Conservation (phyloP, 2,113 vertebrate genomes). For the Meriones unguiculatus region DNA sequence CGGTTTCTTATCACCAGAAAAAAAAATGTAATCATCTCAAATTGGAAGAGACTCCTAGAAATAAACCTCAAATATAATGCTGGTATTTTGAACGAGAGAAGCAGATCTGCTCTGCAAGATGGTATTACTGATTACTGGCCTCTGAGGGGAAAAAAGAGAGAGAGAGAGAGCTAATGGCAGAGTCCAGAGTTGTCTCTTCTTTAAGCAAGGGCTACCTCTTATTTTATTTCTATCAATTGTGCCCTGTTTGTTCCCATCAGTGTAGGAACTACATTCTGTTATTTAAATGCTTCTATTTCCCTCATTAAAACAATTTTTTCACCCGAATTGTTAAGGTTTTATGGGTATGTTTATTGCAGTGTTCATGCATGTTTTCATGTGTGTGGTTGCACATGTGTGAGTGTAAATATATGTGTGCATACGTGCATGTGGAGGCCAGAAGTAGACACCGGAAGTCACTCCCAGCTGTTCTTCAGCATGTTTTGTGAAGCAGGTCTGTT, state of each 20-base stretch:
- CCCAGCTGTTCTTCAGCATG: background rate
- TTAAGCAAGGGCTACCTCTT: background rate
- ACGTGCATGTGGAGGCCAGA: background rate
- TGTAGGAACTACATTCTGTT: background rate
- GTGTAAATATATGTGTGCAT: background rate
- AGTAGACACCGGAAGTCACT: no score
- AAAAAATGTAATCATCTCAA: conserved; percentile 44
- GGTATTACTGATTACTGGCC: background rate
- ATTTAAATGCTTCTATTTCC: background rate
- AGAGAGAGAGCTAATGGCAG: background rate
- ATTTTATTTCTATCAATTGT: background rate
- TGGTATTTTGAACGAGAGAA: conserved; percentile 36
- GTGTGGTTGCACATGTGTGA: background rate
- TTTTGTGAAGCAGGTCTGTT: background rate
- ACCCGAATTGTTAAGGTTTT: background rate
- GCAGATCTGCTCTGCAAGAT: background rate
- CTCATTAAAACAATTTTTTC: background rate
- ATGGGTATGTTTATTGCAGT: background rate
- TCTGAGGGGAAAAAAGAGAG: background rate
- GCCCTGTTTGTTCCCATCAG: background rate
- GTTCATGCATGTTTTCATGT: background rate
- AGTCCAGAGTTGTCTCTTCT: background rate
- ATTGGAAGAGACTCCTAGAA: conserved; percentile 42
- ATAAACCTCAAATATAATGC: conserved; percentile 47
- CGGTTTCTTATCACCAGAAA: conserved; percentile 43